Conservation (phyloP, 2,113 vertebrate species). For the Cisticola juncidis region DNA sequence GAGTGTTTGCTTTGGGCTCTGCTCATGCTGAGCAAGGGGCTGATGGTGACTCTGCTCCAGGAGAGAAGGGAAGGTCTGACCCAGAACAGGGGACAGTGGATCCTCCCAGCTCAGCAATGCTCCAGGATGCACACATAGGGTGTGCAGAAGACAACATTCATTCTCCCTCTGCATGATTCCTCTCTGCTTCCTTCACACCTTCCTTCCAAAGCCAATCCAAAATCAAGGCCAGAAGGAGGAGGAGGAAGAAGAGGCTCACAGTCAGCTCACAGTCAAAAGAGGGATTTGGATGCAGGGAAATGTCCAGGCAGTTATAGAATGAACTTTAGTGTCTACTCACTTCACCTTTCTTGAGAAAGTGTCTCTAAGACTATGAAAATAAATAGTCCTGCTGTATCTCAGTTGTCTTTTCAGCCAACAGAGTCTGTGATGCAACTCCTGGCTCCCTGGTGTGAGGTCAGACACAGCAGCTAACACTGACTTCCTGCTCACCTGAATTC, state of each 20-base stretch:
- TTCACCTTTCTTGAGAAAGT: background rate
- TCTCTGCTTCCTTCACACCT: background rate
- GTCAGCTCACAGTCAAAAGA: background rate
- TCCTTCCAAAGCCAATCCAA: background rate
- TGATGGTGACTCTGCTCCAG: fast-evolving
- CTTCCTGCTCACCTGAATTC: background rate
- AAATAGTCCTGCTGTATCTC: background rate
- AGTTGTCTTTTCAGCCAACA: background rate
- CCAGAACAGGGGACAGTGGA: fast-evolving
- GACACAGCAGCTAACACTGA: fast-evolving
- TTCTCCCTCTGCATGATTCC: background rate
- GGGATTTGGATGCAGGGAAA: background rate
- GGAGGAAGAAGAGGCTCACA: background rate
- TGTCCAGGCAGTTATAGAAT: background rate
- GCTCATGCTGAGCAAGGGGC: fast-evolving
- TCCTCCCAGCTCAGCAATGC: fast-evolving
- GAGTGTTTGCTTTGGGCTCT: background rate
- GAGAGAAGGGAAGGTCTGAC: background rate
- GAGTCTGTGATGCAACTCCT: background rate
- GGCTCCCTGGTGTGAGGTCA: background rate
- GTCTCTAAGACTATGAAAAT: background rate
- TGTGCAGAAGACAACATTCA: background rate
- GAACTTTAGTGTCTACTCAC: background rate
- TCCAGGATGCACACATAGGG: fast-evolving
- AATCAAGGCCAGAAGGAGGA: background rate